phyloP scores from a whole-genome alignment of 2,797 vertebrate species.

The Luscinia megarhynchos region DNA sequence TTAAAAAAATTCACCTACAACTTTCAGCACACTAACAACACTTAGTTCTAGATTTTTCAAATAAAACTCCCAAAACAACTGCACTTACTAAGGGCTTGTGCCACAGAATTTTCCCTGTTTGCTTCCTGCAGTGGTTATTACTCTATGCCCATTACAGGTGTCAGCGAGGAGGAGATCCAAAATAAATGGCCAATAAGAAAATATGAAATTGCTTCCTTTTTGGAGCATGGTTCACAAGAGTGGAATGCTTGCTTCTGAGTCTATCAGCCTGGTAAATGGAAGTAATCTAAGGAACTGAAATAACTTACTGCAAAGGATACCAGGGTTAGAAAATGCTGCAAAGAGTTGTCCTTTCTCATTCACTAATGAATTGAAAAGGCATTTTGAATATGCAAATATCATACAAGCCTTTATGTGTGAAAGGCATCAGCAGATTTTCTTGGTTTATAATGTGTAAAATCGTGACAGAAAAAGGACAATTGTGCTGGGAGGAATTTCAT shows the following conservation, averaged over 20 bases:
- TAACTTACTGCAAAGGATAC: not conserved
- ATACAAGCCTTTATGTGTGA: not conserved
- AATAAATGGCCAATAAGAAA: not conserved
- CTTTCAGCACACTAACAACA: not conserved
- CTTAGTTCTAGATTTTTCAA: not conserved
- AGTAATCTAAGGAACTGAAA: not conserved
- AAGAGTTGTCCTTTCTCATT: not conserved
- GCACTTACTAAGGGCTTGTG: not conserved
- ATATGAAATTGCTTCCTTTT: not conserved
- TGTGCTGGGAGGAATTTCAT: not conserved
- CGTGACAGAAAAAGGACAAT: not conserved
- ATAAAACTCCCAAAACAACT: not conserved
- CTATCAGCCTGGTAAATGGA: not conserved
- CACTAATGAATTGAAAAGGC: not conserved
- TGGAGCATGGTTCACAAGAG: not conserved
- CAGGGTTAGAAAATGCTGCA: not conserved
- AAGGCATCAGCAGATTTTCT: not conserved
- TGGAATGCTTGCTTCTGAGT: not conserved
- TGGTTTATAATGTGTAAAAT: not conserved
- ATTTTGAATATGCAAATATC: not conserved
- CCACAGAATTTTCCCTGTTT: not conserved
- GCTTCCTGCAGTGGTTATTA: not conserved
- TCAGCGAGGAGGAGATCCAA: not conserved
- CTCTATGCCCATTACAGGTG: not conserved
- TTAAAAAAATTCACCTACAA: not conserved